Evolutionary conservation across 2,113 vertebrate species (phyloP), one percentile per base, ranked within the genome.

Genomic region (Scomber japonicus): DNA sequence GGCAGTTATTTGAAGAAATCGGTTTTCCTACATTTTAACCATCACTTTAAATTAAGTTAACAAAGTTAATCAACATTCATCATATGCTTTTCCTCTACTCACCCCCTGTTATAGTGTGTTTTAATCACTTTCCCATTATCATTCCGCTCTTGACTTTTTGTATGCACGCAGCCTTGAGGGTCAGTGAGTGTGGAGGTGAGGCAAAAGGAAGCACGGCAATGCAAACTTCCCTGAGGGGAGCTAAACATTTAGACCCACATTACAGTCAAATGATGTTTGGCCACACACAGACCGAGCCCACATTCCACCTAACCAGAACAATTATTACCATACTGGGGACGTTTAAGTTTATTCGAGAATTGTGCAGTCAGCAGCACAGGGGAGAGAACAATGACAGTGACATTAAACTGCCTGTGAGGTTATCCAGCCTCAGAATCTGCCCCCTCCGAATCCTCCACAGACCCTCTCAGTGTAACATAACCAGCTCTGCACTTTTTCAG

Each of bases 261-360:
- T 75, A 64, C 76, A 77, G 68, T 46, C 78, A 51, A 74, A n/a
- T 72, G 40, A 74, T 56, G 78, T 54, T n/a, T 24, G 91, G 83
- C 91, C 91, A 91, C 93, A 93, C 93, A 89, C 89, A 92, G 80
- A 68, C 85, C 19, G 19, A 75, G 56, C 45, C 63, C 66, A 70
- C 81, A 85, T 83, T 85, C 80, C 80, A 27, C 54, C 78, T 44
- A 71, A 82, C 81, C 85, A 82, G 71, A 88, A 88, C 85, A 85
- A 92, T 90, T 88, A 92, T 85, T 82, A 82, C 77, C 57, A 88
- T 80, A 80, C 88, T 82, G 72, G 70, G 53, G 54, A 71, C 75
- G 46, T 86, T 89, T 73, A 61, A 40, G 78, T 85, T 89, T 86
- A 81, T 78, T 78, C 80, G 53, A 24, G 74, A 82, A 56, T 71